Evolutionary conservation across 2,113 vertebrate species (phyloP).

Genomic region (Tachysurus fulvidraco): DNA sequence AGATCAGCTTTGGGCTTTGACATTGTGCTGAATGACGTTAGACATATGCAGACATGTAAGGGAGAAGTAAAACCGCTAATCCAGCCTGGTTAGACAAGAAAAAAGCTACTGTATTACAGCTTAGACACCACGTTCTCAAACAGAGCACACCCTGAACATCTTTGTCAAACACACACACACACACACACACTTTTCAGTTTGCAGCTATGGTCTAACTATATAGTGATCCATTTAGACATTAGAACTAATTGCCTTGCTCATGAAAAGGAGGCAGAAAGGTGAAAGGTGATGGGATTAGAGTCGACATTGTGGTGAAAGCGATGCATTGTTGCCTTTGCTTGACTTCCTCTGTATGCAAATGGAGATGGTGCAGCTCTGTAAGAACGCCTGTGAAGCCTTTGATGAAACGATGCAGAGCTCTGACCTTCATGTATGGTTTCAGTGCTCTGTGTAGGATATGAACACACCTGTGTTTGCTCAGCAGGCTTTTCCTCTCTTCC

Average conservation of each 20-base stretch:
- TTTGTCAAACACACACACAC: background rate
- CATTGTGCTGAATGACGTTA: background rate
- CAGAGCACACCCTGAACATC: slow-evolving; percentile 26
- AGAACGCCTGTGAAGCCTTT: slow-evolving; percentile 7
- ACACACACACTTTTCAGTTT: background rate
- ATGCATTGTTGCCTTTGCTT: background rate
- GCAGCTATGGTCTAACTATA: background rate
- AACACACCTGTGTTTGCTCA: slow-evolving; percentile 30
- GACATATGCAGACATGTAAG: background rate
- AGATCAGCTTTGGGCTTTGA: background rate
- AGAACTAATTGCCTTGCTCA: background rate
- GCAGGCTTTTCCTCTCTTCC: slow-evolving; percentile 15
- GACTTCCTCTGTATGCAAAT: slow-evolving; percentile 26
- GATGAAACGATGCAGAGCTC: background rate
- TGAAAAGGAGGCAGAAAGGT: background rate
- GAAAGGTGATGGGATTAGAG: background rate
- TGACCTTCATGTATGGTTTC: slow-evolving; percentile 1
- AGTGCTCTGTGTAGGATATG: background rate
- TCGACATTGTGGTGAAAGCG: background rate
- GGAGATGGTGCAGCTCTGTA: background rate
- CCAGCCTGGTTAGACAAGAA: background rate
- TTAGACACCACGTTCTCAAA: background rate
- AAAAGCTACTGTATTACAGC: slow-evolving; percentile 2
- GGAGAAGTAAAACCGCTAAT: slow-evolving; percentile 5
- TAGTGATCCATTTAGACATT: background rate